phyloP scores from a whole-genome alignment of 2,797 vertebrate species.

The Coilia nasus region DNA sequence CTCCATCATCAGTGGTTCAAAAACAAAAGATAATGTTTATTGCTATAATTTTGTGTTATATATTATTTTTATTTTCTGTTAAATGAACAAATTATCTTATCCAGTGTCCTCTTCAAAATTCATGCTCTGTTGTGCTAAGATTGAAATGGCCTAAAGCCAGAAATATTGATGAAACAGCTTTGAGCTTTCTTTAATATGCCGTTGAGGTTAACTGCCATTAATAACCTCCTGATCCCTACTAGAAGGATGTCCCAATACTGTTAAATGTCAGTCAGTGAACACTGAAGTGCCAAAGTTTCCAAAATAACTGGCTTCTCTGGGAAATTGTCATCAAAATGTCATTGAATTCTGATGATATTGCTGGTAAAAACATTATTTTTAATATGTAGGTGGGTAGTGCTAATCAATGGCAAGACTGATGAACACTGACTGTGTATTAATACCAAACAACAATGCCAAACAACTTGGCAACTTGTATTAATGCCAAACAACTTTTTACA shows the following conservation, averaged over 20 bases:
- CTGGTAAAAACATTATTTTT: constrained; percentile 1
- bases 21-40: not conserved
- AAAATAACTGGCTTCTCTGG: not conserved
- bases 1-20: not conserved
- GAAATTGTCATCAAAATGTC: constrained; percentile 2
- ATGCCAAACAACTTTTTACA: not conserved
- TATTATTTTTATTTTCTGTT: not conserved
- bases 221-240: constrained; percentile 19
- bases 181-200: constrained; percentile 23
- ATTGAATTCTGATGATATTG: not conserved
- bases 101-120: not conserved
- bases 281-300: not conserved
- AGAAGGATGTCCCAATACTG: not conserved
- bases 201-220: constrained; percentile 45
- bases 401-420: not conserved
- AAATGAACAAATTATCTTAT: not conserved
- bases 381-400: not conserved
- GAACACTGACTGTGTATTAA: not conserved
- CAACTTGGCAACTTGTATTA: no score
- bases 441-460: no score
- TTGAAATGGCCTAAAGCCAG: not conserved
- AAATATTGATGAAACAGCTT: not conserved
- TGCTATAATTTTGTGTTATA: not conserved
- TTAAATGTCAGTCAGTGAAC: not conserved
- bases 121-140: not conserved